Evolutionary conservation across 2,113 vertebrate genomes (phyloP).

Genomic region (Chrysochloris asiatica): DNA sequence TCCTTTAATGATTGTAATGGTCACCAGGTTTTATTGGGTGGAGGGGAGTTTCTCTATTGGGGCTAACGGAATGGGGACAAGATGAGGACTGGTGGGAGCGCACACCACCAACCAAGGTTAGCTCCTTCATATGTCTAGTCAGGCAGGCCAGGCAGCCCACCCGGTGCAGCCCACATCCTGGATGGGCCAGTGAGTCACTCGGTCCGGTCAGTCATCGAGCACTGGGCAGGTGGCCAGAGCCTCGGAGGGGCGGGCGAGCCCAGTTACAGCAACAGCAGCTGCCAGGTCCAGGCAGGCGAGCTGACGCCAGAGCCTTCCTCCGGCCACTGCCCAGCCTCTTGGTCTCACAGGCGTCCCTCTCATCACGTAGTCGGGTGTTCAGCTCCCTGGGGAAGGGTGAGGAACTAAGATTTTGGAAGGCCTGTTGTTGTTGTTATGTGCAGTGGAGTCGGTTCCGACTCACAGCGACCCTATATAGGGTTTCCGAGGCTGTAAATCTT

Average conservation of each 20-base stretch:
- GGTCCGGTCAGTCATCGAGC: neutral
- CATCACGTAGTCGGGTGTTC: constrained; percentile 94
- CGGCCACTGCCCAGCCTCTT: constrained; percentile 67
- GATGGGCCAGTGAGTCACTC: neutral
- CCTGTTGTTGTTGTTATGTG: no score
- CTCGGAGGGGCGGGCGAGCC: neutral
- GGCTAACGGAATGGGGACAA: no score
- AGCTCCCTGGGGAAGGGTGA: constrained; percentile 88
- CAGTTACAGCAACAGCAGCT: constrained; percentile 43
- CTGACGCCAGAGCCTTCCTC: neutral
- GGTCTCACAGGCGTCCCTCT: constrained; percentile 91
- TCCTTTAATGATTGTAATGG: no score
- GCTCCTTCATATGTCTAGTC: neutral
- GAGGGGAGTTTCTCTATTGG: neutral
- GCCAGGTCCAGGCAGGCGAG: neutral
- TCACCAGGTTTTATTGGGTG: constrained; percentile 28
- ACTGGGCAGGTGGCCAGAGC: constrained; percentile 68
- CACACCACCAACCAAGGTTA: neutral
- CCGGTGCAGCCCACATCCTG: neutral
- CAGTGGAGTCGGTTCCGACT: no score
- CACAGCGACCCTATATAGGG: no score
- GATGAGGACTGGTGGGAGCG: neutral
- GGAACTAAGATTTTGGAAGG: neutral
- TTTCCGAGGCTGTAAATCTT: no score
- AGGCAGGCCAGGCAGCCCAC: neutral